Evolutionary conservation across 1,140 invertebrate species (phyloP).

Genomic region (Drosophila sp.): DNA sequence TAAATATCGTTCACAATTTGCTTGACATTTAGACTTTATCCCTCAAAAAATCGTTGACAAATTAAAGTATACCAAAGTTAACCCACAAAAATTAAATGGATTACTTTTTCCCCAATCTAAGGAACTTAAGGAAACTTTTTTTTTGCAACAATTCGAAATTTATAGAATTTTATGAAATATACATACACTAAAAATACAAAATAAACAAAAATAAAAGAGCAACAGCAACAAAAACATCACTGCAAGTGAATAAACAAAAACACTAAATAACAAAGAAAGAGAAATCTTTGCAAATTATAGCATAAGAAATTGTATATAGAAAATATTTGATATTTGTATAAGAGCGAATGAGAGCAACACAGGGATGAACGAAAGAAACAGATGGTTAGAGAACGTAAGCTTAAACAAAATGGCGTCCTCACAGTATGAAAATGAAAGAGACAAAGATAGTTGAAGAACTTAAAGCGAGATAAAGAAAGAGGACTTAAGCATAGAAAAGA

Average conservation of each 20-base stretch:
- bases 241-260: slow-evolving; percentile 11
- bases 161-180: slow-evolving; percentile 28
- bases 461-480: slow-evolving; percentile 8
- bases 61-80: too few relatives aligned
- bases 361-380: background rate
- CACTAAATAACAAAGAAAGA: slow-evolving; percentile 1
- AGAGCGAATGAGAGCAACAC: slow-evolving; percentile 2
- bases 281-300: background rate
- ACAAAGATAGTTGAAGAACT: slow-evolving; percentile 1
- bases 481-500: slow-evolving; percentile 1
- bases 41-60: too few relatives aligned
- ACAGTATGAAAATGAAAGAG: slow-evolving; percentile 11
- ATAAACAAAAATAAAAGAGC: slow-evolving; percentile 16
- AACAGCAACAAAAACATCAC: background rate
- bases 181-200: slow-evolving; percentile 15
- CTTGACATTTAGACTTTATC: too few relatives aligned
- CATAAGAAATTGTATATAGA: slow-evolving; percentile 16
- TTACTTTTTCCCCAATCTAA: too few relatives aligned
- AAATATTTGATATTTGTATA: slow-evolving; percentile 3
- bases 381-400: background rate
- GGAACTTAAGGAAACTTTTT: slow-evolving; percentile 74
- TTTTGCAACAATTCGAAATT: slow-evolving; percentile 60
- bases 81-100: too few relatives aligned
- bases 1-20: too few relatives aligned
- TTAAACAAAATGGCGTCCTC: slow-evolving; percentile 38